These are phyloP conservation scores for Hypothenemus hampei DNA, from an alignment of 1,140 invertebrate genomes.

Conservation along the genomic window DNA sequence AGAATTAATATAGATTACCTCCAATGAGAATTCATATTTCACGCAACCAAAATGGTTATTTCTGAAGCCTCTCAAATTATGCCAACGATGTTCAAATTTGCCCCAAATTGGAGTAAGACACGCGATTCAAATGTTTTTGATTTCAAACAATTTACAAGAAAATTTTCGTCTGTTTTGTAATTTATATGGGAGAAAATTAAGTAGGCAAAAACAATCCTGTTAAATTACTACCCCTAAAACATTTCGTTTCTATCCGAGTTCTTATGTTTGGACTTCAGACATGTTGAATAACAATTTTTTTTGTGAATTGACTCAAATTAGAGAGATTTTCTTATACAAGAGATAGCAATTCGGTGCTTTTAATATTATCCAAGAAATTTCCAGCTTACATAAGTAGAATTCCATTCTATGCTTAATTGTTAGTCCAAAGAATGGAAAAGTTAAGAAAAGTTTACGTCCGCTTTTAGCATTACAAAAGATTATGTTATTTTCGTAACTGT, in stretches of 20 bases:
- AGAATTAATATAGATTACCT: too few relatives aligned
- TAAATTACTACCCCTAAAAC: background rate
- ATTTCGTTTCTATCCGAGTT: background rate
- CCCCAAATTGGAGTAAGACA: background rate
- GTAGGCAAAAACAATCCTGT: background rate
- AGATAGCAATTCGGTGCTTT: background rate
- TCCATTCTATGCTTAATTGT: conserved; percentile 14
- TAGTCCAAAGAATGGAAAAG: conserved; percentile 12
- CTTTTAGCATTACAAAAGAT: conserved; percentile 16
- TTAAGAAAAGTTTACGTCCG: conserved; percentile 9
- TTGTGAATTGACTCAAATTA: background rate
- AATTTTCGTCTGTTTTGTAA: background rate
- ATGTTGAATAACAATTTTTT: background rate
- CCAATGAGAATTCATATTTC: background rate
- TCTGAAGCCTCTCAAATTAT: background rate
- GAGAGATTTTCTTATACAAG: background rate
- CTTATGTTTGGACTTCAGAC: background rate
- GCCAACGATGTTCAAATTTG: background rate
- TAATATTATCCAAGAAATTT: conserved; percentile 8
- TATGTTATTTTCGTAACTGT: conserved; percentile 16
- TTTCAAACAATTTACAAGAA: background rate
- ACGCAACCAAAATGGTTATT: background rate
- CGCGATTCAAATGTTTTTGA: background rate
- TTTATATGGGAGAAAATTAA: background rate
- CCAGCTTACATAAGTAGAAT: conserved; percentile 8